Base-by-base conservation (phyloP, 2,113 vertebrate genomes). In the Cephalopterus ornatus region DNA sequence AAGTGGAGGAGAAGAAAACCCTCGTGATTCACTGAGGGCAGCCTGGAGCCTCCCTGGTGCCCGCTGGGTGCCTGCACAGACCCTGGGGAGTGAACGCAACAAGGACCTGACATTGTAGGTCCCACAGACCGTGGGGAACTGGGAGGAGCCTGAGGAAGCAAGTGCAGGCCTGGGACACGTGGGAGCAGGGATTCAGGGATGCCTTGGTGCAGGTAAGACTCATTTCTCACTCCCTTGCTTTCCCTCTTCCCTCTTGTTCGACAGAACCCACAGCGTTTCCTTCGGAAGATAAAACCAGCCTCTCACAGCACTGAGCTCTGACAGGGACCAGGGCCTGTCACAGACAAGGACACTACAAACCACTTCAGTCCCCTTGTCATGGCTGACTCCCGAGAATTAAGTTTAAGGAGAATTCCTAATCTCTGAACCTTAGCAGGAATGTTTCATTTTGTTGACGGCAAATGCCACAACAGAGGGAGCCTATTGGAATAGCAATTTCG, bases 301-400 rank as follows among this genome's bases (percentile, higher is more conserved):
- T n/a, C n/a, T n/a, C n/a, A n/a, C n/a, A n/a, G 85, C 14, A 2
- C 77, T 1, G 37, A 9, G 70, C 92, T 50, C 70, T 22, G 21
- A 16, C 55, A 20, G 80, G 72, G 72, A 16, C 2, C 23, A 53
- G 22, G 70, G 53, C 46, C 78, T 59, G 66, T 42, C 71, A 32
- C 22, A 5, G 37, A 26, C 53, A 35, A 23, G 88, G 35, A n/a
- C n/a, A 37, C 13, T 30, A 18, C 49, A 79, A 7, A 76, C n/a
- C 46, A 22, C 28, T 76, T 35, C 15, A 8, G 70, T 52, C 95
- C 76, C 86, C 78, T 94, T 85, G 85, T 53, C 62, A 19, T 2
- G 72, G n/a, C 12, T 79, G 67, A 73, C 59, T 89, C 62, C 74
- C 58, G 74, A 70, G 81, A 94, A 82, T 75, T 74, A 70, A 56